A percentile compares a stretch with the other conserved stretches of the same genome.
Evolutionary conservation across 2,797 vertebrate genomes (phyloP).

Genomic region (Anas bernieri): DNA sequence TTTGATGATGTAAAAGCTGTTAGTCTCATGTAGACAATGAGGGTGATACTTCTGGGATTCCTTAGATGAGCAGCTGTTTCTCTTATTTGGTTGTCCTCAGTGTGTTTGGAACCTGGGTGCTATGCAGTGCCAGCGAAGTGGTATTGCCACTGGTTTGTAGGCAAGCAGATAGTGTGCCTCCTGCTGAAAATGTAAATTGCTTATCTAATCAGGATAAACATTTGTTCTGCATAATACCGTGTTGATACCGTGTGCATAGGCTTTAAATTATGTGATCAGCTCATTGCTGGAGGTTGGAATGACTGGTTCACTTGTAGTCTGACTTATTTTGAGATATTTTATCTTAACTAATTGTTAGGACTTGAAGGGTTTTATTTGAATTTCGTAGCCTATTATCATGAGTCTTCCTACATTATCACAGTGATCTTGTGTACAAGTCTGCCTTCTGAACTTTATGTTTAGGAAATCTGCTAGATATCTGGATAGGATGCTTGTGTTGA

Average conservation of each 20-base stretch:
- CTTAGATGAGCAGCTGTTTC: neutral
- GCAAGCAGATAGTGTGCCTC: neutral
- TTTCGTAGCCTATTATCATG: neutral
- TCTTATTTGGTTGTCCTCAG: neutral
- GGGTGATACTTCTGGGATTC: neutral
- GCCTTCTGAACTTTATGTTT: neutral
- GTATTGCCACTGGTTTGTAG: neutral
- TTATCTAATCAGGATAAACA: neutral
- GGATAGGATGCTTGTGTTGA: neutral
- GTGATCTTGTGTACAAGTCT: neutral
- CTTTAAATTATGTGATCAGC: neutral
- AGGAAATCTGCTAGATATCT: neutral
- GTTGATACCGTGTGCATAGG: neutral
- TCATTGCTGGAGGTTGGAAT: neutral
- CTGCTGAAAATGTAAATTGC: neutral
- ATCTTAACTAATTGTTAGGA: neutral
- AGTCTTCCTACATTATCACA: neutral
- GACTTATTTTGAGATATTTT: neutral
- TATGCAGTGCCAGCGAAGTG: neutral
- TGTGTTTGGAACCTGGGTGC: neutral
- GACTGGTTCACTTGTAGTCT: neutral
- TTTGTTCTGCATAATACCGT: neutral
- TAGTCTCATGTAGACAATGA: neutral
- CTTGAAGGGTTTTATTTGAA: neutral
- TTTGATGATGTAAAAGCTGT: neutral